phyloP scores from a whole-genome alignment of 2,888 invertebrate species.

The Lasius platythorax region DNA sequence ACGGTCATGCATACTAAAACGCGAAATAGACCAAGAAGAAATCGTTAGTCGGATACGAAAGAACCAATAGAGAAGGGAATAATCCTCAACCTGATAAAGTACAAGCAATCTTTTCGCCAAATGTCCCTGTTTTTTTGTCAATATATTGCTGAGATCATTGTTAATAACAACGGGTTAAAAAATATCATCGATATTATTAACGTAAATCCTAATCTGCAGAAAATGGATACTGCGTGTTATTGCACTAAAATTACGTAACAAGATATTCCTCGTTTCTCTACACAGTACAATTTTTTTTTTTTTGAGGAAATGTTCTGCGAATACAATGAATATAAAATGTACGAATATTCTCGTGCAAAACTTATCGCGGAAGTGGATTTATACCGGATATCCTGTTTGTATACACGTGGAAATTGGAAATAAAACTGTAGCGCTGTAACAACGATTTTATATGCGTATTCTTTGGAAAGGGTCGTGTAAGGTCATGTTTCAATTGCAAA shows the following conservation, averaged over 20 bases:
- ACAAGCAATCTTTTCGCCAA: neutral
- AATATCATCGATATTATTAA: neutral
- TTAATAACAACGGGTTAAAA: neutral
- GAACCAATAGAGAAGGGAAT: neutral
- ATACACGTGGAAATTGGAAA: slow-evolving; percentile 42
- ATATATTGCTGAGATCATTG: neutral
- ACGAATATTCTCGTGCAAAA: slow-evolving; percentile 34
- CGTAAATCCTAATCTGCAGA: neutral
- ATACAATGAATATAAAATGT: neutral
- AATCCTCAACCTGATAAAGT: slow-evolving; percentile 12
- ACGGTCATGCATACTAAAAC: slow-evolving; percentile 41
- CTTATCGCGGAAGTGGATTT: slow-evolving; percentile 36
- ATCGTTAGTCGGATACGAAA: slow-evolving; percentile 11
- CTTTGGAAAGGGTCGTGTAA: slow-evolving; percentile 17
- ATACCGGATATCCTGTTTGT: slow-evolving; percentile 29
- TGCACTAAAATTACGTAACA: neutral
- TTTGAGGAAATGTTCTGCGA: neutral
- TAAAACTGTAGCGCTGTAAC: slow-evolving; percentile 37
- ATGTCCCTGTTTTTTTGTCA: neutral
- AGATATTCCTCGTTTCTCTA: neutral
- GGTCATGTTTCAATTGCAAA: slow-evolving; percentile 37
- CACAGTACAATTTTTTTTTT: neutral
- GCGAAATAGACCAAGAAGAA: slow-evolving; percentile 14
- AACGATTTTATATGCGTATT: slow-evolving; percentile 42
- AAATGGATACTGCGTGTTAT: slow-evolving; percentile 1